Base-by-base conservation (phyloP, 2,797 vertebrate genomes). In the Meda fulgida region DNA sequence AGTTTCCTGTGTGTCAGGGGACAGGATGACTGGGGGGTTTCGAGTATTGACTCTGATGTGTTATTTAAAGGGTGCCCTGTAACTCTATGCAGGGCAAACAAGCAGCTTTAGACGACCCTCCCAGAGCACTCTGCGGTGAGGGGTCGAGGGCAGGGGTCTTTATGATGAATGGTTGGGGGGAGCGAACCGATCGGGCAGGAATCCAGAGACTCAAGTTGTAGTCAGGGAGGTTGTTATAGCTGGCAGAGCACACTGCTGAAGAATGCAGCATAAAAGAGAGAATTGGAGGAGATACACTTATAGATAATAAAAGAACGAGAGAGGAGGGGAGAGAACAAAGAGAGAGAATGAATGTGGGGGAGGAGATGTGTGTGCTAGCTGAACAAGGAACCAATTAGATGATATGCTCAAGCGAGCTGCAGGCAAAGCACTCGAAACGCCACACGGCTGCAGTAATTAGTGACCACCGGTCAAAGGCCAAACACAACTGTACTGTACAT, bases 361-460 rank as follows among this genome's bases (percentile, higher is more conserved):
- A 86, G 60, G 21, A 80, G 89, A 88, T 60, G 86, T 93, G 87
- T 67, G 71, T 87, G 87, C 94, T 94, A 90, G 91, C 89, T 92
- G 90, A 93, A 95, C 93, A 94, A 92, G 84, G 91, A 93, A 93
- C 96, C 97, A 97, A 97, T 97, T 97, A 97, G 96, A 95, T 93
- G 95, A 96, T 93, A 94, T 91, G 87, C 93, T 94, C 93, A 93
- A 93, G 93, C 90, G 93, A 94, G 93, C 93, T 93, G 89, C 78
- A 84, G 85, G 94, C 91, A 81, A 94, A 92, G 95, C 95, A 94
- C 96, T 97, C 96, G 94, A 97, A 97, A 95, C 96, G 96, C 97
- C 96, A 94, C 96, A 93, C 94, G 90, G 94, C 95, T 94, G 93
- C 95, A 96, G 96, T 97, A 97, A 98, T 98, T 98, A 97, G 97